Conservation (phyloP, 2,888 invertebrate genomes). For the Cetonia aurata region DNA sequence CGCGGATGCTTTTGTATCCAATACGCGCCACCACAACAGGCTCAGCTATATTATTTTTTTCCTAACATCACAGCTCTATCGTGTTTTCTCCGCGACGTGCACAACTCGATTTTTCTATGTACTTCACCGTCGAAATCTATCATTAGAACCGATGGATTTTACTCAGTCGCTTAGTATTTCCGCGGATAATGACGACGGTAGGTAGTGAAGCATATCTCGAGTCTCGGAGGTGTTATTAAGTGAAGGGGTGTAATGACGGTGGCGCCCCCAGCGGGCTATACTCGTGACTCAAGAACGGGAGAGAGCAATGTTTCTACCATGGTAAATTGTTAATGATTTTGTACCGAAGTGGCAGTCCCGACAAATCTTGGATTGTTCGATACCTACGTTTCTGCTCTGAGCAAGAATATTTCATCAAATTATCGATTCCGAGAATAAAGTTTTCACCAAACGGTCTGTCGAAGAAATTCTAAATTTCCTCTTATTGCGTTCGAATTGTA, state of each 20-base stretch:
- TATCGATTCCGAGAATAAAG: slow-evolving; percentile 14
- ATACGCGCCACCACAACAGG: neutral
- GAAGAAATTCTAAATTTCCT: slow-evolving; percentile 3
- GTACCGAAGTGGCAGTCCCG: slow-evolving; percentile 20
- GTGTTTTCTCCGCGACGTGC: slow-evolving; percentile 2
- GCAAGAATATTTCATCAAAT: slow-evolving; percentile 27
- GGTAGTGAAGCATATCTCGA: slow-evolving; percentile 44
- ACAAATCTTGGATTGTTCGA: slow-evolving; percentile 27
- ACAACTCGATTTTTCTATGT: slow-evolving; percentile 19
- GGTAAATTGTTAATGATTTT: slow-evolving; percentile 41
- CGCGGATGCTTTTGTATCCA: slow-evolving; percentile 17
- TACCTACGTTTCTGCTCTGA: slow-evolving; percentile 18
- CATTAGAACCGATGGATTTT: slow-evolving; percentile 32
- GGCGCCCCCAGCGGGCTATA: slow-evolving; percentile 52
- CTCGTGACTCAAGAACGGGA: slow-evolving; percentile 48
- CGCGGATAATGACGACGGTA: slow-evolving; percentile 42
- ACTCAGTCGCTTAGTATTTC: slow-evolving; percentile 40
- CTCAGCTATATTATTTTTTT: slow-evolving; percentile 27
- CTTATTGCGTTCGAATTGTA: neutral
- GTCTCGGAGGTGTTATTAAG: slow-evolving; percentile 51
- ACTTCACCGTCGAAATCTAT: slow-evolving; percentile 35
- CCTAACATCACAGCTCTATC: slow-evolving; percentile 4
- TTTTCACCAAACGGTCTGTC: slow-evolving; percentile 1
- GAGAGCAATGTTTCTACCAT: slow-evolving; percentile 38
- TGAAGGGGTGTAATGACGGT: slow-evolving; percentile 53